A percentile compares a stretch with the other conserved stretches of the same genome.
Evolutionary conservation across 2,797 vertebrate genomes (phyloP).

Genomic region (Bufotes viridis): DNA sequence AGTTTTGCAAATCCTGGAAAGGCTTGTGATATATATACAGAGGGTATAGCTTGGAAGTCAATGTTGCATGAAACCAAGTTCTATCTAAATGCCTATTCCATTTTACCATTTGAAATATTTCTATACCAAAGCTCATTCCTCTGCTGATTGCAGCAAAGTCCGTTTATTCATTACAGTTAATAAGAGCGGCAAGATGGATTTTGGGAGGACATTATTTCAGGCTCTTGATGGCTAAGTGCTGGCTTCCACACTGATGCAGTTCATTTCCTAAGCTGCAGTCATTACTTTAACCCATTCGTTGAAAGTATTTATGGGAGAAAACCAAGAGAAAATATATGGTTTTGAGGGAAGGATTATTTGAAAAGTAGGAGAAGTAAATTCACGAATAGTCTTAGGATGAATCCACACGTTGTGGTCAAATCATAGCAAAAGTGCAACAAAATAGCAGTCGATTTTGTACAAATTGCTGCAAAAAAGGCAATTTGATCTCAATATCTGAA

Average conservation of each 20-base stretch:
- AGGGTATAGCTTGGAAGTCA: conserved; percentile 31
- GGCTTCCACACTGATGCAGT: conserved; percentile 24
- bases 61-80: conserved; percentile 36
- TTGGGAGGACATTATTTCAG: conserved; percentile 20
- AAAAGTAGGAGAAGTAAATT: neutral
- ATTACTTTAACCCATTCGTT: conserved; percentile 4
- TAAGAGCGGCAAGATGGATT: conserved; percentile 34
- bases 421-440: no score
- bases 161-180: conserved; percentile 48
- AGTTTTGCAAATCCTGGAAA: neutral
- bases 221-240: conserved; percentile 21
- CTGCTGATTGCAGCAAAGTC: conserved; percentile 14
- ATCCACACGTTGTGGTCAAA: neutral
- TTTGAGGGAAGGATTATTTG: neutral
- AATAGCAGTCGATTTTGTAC: no score
- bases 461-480: no score
- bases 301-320: conserved; percentile 1
- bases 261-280: conserved; percentile 35
- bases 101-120: conserved; percentile 49
- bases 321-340: conserved; percentile 2
- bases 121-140: conserved; percentile 42
- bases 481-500: no score
- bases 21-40: conserved; percentile 7
- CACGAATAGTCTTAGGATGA: neutral
- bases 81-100: conserved; percentile 44